Evolutionary conservation across 2,797 vertebrate genomes (phyloP), one percentile per base, ranked within the genome.

Genomic region (Centropyge bicolor): DNA sequence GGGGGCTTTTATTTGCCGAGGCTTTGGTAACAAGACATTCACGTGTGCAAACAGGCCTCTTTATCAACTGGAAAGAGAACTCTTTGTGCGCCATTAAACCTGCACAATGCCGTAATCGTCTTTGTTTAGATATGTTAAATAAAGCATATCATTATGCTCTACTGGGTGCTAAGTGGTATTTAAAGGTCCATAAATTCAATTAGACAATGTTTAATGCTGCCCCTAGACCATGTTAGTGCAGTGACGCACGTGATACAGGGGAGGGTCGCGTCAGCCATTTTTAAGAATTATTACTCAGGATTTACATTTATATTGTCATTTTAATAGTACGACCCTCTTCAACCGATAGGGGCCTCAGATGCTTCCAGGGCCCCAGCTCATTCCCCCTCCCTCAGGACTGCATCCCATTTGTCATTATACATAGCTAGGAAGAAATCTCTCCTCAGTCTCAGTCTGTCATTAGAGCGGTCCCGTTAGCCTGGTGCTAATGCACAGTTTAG

Each of bases 221-320:
- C 88, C 89, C 83, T 88, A 65, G 82, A 86, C 85, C 85, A 86
- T 87, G 91, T 92, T 90, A 90, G 90, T 88, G 87, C 86, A 82
- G 77, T 85, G 90, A 91, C 74, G 69, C 93, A 78, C 81, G 76
- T 88, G 90, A 93, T 86, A 74, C 62, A 80, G 77, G 51, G 76
- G 71, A 80, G 78, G 78, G 87, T 80, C 64, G 43, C 61, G 75
- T 89, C 90, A 90, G 90, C 84, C 83, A 83, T 94, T 94, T 95
- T 95, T 93, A 95, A 95, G 95, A 96, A 94, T 94, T 95, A 94
- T 95, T 93, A 93, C 93, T 83, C 79, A 93, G 92, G 95, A 95
- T 95, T 95, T 96, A 95, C 95, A 96, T 96, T 96, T 97, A 96
- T 96, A 96, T 95, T 96, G 93, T 95, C 89, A 88, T 94, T 96